Conservation (phyloP, 2,888 invertebrate species). For the Lagria hirta region DNA sequence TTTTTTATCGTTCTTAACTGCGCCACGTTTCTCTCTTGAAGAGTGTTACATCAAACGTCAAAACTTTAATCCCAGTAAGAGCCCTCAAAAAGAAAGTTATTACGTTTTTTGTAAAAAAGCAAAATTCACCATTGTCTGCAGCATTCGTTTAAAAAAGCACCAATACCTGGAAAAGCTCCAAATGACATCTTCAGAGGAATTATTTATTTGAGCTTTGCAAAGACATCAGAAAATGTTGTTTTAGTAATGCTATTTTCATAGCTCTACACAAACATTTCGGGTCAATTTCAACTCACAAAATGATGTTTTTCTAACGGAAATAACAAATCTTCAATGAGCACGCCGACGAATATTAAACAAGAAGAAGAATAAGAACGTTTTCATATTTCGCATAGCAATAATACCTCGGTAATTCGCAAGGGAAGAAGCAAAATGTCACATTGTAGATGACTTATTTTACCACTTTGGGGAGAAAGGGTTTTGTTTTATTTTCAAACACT, state of each 20-base stretch:
- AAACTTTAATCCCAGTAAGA: conserved; percentile 19
- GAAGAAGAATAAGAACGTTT: conserved; percentile 5
- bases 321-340: conserved; percentile 21
- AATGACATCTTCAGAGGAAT: conserved; percentile 6
- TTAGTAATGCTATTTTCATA: conserved; percentile 18
- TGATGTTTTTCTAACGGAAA: conserved; percentile 17
- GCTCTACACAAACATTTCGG: conserved; percentile 13
- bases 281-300: conserved; percentile 18
- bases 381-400: conserved; percentile 21
- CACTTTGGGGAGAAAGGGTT: conserved; percentile 34
- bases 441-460: conserved; percentile 40
- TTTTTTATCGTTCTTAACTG: too few species aligned
- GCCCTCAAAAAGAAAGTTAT: conserved; percentile 8
- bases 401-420: conserved; percentile 14
- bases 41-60: too few species aligned
- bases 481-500: conserved; percentile 11
- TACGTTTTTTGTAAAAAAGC: conserved; percentile 3
- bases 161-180: conserved; percentile 14
- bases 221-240: conserved; percentile 11
- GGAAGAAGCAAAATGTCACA: conserved; percentile 38
- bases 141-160: not conserved
- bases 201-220: conserved; percentile 15
- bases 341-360: conserved; percentile 18
- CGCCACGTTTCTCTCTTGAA: too few species aligned
- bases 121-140: conserved; percentile 11